Percentiles rank a stretch among this genome's conserved stretches.
Evolutionary conservation across 2,888 invertebrate species (phyloP).

Genomic region (Callinectes sapidus): DNA sequence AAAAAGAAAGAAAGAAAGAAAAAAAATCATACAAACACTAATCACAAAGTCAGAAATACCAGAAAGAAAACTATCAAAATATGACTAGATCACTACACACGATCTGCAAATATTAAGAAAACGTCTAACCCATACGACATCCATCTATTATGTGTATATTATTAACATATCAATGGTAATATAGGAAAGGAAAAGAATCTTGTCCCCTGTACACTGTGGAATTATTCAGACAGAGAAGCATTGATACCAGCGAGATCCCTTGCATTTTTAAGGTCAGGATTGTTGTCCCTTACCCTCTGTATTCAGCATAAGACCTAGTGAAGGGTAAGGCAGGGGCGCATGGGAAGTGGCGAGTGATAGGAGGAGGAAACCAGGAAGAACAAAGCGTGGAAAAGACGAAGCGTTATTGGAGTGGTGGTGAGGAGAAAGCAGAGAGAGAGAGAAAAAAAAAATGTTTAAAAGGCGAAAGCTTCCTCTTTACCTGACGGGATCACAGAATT

Average conservation of each 20-base stretch:
- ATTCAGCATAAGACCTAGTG: neutral
- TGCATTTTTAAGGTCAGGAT: neutral
- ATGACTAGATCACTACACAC: neutral
- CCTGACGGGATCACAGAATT: neutral
- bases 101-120: neutral
- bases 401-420: neutral
- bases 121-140: neutral
- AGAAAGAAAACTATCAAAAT: neutral
- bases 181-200: neutral
- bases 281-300: neutral
- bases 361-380: neutral
- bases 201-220: neutral
- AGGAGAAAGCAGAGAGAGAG: neutral
- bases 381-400: neutral
- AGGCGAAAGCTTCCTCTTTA: constrained; percentile 8
- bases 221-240: neutral
- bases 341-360: neutral
- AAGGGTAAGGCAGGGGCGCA: neutral
- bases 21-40: neutral
- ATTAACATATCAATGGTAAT: neutral
- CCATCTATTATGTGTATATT: neutral
- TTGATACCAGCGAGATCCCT: neutral
- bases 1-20: too few species aligned
- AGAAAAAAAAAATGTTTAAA: neutral
- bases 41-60: neutral